Evolutionary conservation across 1,140 invertebrate genomes (phyloP).

Genomic region (Drosophila leontia): DNA sequence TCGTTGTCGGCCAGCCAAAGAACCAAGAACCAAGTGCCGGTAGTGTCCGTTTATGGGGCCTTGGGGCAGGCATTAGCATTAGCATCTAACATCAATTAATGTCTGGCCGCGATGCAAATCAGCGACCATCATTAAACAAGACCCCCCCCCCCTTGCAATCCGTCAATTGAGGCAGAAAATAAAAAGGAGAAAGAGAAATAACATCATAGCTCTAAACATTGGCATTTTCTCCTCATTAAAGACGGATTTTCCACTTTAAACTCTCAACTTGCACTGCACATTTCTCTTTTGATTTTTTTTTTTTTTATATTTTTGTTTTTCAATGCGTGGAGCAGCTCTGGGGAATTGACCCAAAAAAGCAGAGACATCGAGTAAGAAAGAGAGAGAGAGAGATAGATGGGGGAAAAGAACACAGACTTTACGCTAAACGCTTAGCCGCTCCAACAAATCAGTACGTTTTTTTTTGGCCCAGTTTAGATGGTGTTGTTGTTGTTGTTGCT

Average conservation of each 20-base stretch:
- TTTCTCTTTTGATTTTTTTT: conserved; percentile 33
- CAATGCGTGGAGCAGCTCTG: conserved; percentile 30
- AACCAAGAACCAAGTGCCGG: conserved; percentile 33
- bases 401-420: conserved; percentile 7
- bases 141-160: neutral
- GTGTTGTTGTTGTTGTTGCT: neutral
- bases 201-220: neutral
- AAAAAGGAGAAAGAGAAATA: too few species aligned
- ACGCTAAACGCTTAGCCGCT: conserved; percentile 27
- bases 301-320: neutral
- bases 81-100: conserved; percentile 64
- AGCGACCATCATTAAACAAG: conserved; percentile 50
- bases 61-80: conserved; percentile 49
- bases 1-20: conserved; percentile 47
- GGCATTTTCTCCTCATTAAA: conserved; percentile 62
- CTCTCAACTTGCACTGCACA: conserved; percentile 50
- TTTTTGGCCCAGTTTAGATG: conserved; percentile 37
- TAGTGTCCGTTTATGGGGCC: conserved; percentile 10
- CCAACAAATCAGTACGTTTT: conserved; percentile 28
- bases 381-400: too few species aligned
- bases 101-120: conserved; percentile 55
- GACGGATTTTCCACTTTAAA: conserved; percentile 61
- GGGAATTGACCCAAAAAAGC: conserved; percentile 43
- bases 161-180: too few species aligned
- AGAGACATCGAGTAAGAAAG: neutral